Base-by-base conservation (phyloP, 1,140 invertebrate genomes). In the Stratiolaelaps scimitus region DNA sequence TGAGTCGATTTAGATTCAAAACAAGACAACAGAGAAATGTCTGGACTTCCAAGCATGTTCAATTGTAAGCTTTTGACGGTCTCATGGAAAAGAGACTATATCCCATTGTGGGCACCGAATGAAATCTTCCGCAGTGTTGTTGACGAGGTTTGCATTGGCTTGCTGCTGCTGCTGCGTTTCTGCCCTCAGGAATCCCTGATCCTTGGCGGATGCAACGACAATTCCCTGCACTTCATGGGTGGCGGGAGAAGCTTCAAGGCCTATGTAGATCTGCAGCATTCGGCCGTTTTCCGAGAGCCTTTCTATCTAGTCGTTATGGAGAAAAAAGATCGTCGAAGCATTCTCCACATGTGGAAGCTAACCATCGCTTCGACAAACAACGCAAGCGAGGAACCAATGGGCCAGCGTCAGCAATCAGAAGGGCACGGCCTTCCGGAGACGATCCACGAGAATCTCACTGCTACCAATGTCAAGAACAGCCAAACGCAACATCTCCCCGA, bases 271-370 rank as follows among this genome's bases (percentile, higher is more conserved):
- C 76, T 95, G 26, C 83, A 90, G 45, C 83, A 89, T 69, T 70
- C 73, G 29, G 80, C 84, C 0, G 84, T 86, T 26, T 96, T 96
- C 74, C 87, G 92, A 72, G 92, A 96, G 73, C 89, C 90, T 1
- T 97, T 96, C 77, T 96, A 90, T 73, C 87, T 97, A 44, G 90
- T 95, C 0, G 85, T 95, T 20, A 75, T 95, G 15, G 91, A 95
- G 75, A 85, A 89, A 72, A 71, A 74, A 43, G 68, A 70, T 43
- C 69, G 69, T 20, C 84, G 86, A 2, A 91, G 87, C n/a, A 86
- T 88, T 0, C 83, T 95, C 5, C 92, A 96, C 72, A 95, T 94
- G 88, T 97, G 92, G 92, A 82, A 87, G 72, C 80, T 97, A 13
- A 84, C 88, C 0, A 92, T 95, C 66, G 85, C 89, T 0, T 94